A percentile compares a stretch with the other conserved stretches of the same genome.
Evolutionary conservation across 1,140 invertebrate species (phyloP).

Genomic region (Mizuhopecten yessoensis): DNA sequence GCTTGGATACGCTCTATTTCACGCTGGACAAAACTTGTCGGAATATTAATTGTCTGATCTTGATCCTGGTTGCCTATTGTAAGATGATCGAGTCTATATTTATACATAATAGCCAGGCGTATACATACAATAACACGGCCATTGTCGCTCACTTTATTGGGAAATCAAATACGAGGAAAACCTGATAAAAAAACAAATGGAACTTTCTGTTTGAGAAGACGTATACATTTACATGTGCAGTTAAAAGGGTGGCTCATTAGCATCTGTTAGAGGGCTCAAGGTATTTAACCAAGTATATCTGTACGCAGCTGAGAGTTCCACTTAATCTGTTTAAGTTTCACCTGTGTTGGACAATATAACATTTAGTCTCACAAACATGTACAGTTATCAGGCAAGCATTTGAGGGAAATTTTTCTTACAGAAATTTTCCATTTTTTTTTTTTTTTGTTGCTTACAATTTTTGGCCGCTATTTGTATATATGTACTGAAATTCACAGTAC

Average conservation of each 20-base stretch:
- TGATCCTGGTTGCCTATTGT: slow-evolving; percentile 8
- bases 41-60: slow-evolving; percentile 30
- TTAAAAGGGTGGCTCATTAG: not conserved
- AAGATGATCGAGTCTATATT: slow-evolving; percentile 27
- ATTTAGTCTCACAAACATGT: too few relatives aligned
- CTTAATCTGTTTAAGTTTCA: too few relatives aligned
- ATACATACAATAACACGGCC: not conserved
- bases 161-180: not conserved
- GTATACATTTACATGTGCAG: not conserved
- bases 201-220: not conserved
- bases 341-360: too few relatives aligned
- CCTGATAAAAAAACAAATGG: not conserved
- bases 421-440: too few relatives aligned
- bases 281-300: not conserved
- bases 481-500: too few relatives aligned
- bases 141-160: slow-evolving; percentile 10
- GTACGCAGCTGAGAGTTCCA: not conserved
- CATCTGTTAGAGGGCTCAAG: not conserved
- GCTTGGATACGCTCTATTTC: slow-evolving; percentile 25
- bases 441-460: too few relatives aligned
- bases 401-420: too few relatives aligned
- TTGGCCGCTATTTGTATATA: too few relatives aligned
- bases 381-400: too few relatives aligned
- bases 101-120: not conserved
- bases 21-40: not conserved